Conservation (phyloP, 2,113 vertebrate genomes). For the Tupaia tana region DNA sequence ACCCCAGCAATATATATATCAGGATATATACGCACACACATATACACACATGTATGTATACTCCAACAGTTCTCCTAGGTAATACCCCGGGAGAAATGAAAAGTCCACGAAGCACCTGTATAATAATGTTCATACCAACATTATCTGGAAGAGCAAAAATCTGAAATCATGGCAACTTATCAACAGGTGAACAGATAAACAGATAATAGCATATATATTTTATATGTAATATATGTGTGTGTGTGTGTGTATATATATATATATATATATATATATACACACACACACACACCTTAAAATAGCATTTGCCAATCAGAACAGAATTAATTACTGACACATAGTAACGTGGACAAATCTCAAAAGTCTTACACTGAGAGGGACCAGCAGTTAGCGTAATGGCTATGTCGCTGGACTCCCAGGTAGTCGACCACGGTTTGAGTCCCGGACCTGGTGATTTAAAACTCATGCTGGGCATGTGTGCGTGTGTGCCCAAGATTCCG, state of each 20-base stretch:
- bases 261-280: too few species aligned
- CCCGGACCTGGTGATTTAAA: too few species aligned
- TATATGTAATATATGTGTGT: too few species aligned
- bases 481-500: too few species aligned
- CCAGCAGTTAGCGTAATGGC: too few species aligned
- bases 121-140: not conserved
- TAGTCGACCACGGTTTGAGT: too few species aligned
- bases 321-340: not conserved
- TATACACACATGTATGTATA: not conserved
- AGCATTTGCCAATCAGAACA: not conserved
- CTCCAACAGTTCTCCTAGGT: not conserved
- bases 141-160: not conserved
- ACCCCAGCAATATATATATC: not conserved
- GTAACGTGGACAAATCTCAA: not conserved
- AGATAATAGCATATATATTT: not conserved
- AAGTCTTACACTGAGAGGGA: not conserved
- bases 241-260: too few species aligned
- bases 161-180: not conserved
- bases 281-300: too few species aligned
- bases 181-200: not conserved
- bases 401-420: too few species aligned
- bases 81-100: not conserved
- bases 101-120: not conserved
- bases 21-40: not conserved
- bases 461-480: too few species aligned